Percentiles rank a stretch among this genome's conserved stretches.
These are phyloP conservation scores for Silurus glanis DNA, from an alignment of 2,113 vertebrate species.

Conservation along the genomic window DNA sequence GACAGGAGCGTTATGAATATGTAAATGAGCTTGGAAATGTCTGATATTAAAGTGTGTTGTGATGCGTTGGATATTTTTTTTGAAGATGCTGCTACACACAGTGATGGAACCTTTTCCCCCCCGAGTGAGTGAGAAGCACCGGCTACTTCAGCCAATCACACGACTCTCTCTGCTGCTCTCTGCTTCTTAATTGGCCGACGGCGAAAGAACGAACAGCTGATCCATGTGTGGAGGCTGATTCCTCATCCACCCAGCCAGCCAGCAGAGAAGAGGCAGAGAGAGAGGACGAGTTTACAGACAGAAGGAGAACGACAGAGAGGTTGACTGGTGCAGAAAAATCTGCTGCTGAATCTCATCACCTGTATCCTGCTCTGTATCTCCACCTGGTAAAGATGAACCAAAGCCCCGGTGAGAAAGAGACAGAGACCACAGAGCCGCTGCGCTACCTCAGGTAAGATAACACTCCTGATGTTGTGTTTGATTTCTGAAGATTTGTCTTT, in stretches of 20 bases:
- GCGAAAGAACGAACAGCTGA: conserved; percentile 64
- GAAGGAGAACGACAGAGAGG: conserved; percentile 34
- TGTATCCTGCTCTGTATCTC: conserved; percentile 51
- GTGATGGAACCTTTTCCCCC: conserved; percentile 52
- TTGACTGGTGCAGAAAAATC: conserved; percentile 22
- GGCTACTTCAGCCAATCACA: conserved; percentile 68
- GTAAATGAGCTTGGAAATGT: conserved; percentile 24
- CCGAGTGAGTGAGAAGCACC: conserved; percentile 56
- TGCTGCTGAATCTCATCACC: conserved; percentile 41
- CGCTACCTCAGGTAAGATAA: conserved; percentile 75
- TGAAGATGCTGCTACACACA: conserved; percentile 39
- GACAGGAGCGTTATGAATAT: background rate
- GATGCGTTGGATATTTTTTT: conserved; percentile 25
- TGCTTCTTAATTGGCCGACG: conserved; percentile 72
- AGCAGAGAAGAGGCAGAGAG: conserved; percentile 55
- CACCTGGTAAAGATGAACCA: conserved; percentile 75
- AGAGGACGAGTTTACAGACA: conserved; percentile 37
- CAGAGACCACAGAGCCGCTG: conserved; percentile 73
- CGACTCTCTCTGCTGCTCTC: conserved; percentile 56
- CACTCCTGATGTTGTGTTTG: background rate
- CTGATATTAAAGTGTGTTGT: background rate
- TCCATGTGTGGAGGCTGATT: conserved; percentile 63
- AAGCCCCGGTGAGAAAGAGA: conserved; percentile 72
- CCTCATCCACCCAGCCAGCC: conserved; percentile 63
- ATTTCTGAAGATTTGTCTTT: background rate